A percentile compares a stretch with the other conserved stretches of the same genome.
Evolutionary conservation across 2,797 vertebrate genomes (phyloP).

Genomic region (Adelosebastes latens): DNA sequence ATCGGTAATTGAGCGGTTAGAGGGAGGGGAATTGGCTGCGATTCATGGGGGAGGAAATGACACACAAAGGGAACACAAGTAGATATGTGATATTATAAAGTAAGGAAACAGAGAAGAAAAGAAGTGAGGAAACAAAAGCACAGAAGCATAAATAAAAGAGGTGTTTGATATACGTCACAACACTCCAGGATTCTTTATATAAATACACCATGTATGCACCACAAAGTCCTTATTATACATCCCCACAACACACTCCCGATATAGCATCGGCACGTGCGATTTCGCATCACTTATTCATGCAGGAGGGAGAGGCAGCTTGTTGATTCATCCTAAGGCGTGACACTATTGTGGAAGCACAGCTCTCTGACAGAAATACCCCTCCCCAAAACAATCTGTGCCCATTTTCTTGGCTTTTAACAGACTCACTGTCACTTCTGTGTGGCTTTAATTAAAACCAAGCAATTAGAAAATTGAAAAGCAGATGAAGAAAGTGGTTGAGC

Average conservation of each 20-base stretch:
- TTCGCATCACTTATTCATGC: constrained; percentile 59
- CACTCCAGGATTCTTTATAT: background rate
- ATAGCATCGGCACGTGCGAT: constrained; percentile 37
- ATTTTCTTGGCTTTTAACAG: constrained; percentile 75
- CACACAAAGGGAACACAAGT: constrained; percentile 35
- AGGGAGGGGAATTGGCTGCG: constrained; percentile 37
- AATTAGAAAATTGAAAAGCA: constrained; percentile 82
- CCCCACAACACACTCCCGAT: constrained; percentile 13
- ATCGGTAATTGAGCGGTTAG: constrained; percentile 57
- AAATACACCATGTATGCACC: constrained; percentile 23
- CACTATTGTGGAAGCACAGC: constrained; percentile 7
- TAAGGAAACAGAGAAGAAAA: constrained; percentile 18
- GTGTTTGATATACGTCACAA: constrained; percentile 2
- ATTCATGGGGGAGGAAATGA: constrained; percentile 47
- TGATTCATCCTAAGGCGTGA: constrained; percentile 36
- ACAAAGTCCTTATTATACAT: constrained; percentile 9
- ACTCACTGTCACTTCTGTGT: constrained; percentile 72
- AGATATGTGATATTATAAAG: constrained; percentile 15
- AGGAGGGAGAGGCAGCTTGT: constrained; percentile 32
- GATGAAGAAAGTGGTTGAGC: constrained; percentile 68
- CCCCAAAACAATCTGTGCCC: constrained; percentile 47
- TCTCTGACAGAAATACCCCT: background rate
- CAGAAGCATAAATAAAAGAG: background rate
- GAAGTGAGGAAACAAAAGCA: background rate
- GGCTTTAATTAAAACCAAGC: constrained; percentile 85